These are phyloP conservation scores for Mechanitis mazaeus DNA, from an alignment of 2,888 invertebrate genomes.

Conservation along the genomic window DNA sequence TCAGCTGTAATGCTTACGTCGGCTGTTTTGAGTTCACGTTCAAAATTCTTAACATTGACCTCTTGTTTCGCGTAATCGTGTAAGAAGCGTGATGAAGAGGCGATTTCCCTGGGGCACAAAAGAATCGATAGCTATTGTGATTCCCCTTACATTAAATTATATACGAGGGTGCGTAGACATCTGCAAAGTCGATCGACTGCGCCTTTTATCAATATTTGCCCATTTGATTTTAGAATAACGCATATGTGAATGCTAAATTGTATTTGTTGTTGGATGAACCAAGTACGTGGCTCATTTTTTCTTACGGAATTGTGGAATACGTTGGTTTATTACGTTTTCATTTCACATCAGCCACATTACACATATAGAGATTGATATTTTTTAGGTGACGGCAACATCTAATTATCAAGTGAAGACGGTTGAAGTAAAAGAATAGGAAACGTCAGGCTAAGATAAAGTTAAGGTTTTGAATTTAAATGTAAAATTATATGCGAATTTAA, in stretches of 20 bases:
- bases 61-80: constrained; percentile 49
- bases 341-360: too few relatives aligned
- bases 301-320: background rate
- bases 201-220: constrained; percentile 65
- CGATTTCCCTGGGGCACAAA: constrained; percentile 56
- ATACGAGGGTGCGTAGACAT: constrained; percentile 61
- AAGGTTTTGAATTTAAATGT: too few relatives aligned
- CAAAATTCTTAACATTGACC: constrained; percentile 30
- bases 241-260: constrained; percentile 40
- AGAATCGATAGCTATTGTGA: constrained; percentile 67
- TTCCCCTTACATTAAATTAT: constrained; percentile 66
- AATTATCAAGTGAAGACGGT: too few relatives aligned
- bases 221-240: constrained; percentile 55
- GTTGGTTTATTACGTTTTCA: constrained; percentile 2
- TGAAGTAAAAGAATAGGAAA: too few relatives aligned
- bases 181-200: constrained; percentile 61
- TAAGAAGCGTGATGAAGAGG: constrained; percentile 49
- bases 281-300: constrained; percentile 22
- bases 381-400: too few relatives aligned
- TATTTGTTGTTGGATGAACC: constrained; percentile 35
- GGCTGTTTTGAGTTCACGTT: constrained; percentile 15
- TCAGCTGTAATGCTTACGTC: background rate
- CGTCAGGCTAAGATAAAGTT: too few relatives aligned
- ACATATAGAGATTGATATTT: too few relatives aligned
- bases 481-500: too few relatives aligned